Percentiles rank a stretch among this genome's conserved stretches.
phyloP scores from a whole-genome alignment of 2,113 vertebrate species.

The Mus pahari region DNA sequence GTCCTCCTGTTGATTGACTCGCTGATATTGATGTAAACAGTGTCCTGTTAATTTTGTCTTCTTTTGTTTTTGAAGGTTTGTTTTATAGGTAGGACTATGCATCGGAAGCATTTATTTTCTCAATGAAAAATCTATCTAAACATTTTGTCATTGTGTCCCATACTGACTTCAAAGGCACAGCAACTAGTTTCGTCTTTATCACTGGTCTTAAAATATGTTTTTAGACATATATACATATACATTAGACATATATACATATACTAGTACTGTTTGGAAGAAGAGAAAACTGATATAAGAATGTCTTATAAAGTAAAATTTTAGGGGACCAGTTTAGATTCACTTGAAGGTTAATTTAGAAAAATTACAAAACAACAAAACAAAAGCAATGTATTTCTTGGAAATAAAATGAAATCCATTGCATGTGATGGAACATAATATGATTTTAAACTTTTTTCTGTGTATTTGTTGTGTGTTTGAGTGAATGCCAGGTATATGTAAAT shows the following conservation, averaged over 20 bases:
- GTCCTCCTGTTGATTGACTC: background rate
- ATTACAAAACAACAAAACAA: background rate
- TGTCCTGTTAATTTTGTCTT: background rate
- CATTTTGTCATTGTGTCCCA: background rate
- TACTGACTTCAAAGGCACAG: background rate
- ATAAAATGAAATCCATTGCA: background rate
- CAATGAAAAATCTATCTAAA: background rate
- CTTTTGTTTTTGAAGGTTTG: background rate
- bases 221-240: background rate
- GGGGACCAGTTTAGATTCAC: constrained; percentile 45
- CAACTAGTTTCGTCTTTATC: background rate
- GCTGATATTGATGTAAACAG: background rate
- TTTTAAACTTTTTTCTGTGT: background rate
- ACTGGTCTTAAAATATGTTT: constrained; percentile 32
- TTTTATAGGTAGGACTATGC: background rate
- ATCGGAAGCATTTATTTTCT: constrained; percentile 16
- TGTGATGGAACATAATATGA: background rate
- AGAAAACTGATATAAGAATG: background rate
- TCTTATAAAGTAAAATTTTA: constrained; percentile 3
- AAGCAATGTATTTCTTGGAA: background rate
- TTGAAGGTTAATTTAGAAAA: background rate
- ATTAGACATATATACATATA: background rate
- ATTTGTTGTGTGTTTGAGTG: background rate
- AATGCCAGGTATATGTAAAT: too few species aligned
- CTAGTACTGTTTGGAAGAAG: background rate